phyloP scores from a whole-genome alignment of 2,888 invertebrate genomes.

The Philopedon plagiatum region DNA sequence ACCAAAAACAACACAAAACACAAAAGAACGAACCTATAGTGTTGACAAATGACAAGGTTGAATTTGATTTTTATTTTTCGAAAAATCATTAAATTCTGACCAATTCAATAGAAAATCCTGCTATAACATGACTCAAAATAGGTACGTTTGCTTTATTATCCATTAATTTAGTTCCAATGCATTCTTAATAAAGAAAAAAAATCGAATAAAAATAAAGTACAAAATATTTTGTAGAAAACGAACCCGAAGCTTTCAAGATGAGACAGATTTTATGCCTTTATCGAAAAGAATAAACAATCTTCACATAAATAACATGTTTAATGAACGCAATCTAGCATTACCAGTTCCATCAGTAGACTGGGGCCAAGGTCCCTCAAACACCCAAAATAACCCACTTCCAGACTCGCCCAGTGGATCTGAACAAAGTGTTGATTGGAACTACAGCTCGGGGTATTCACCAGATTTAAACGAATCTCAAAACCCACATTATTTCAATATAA shows the following conservation, averaged over 20 bases:
- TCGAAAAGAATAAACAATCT: conserved; percentile 93
- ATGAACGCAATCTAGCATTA: conserved; percentile 47
- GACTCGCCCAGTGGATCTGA: conserved; percentile 64
- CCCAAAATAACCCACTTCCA: conserved; percentile 55
- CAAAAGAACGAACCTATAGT: no score
- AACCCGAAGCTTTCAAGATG: conserved; percentile 77
- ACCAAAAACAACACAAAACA: no score
- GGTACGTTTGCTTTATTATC: conserved; percentile 14
- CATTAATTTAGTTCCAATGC: background rate
- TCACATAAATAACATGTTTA: conserved; percentile 77
- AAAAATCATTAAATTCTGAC: background rate
- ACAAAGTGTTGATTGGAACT: conserved; percentile 63
- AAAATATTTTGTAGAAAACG: conserved; percentile 77
- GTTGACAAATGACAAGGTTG: background rate
- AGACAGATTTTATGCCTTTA: conserved; percentile 86
- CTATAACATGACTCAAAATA: conserved; percentile 39
- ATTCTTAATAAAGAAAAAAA: background rate
- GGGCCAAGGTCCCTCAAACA: conserved; percentile 26
- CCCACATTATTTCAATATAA: conserved; percentile 88
- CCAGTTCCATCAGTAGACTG: conserved; percentile 22
- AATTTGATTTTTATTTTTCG: background rate
- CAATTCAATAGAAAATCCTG: background rate
- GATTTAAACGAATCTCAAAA: conserved; percentile 84
- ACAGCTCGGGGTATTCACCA: conserved; percentile 77
- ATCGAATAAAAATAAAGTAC: no score